Evolutionary conservation across 2,888 invertebrate genomes (phyloP), one percentile per base, ranked within the genome.

Genomic region (Apeira syringaria): DNA sequence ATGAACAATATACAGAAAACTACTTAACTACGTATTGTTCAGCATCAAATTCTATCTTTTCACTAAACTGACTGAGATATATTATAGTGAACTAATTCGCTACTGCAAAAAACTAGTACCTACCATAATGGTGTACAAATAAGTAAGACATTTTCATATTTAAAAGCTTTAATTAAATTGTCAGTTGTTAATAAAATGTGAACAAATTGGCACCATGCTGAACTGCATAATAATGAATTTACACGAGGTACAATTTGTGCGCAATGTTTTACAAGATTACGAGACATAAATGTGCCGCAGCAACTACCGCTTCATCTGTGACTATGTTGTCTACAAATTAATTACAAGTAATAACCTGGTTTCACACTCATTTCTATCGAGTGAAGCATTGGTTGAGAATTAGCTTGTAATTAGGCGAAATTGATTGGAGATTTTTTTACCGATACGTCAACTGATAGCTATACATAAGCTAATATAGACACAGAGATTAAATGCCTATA

Each of bases 201-300:
- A 4, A 27, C 8, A 22, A 10, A 38, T 25, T 38, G 31, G 30
- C 6, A 25, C 17, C 11, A 8, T 17, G 15, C 13, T 17, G 11
- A 24, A 35, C 17, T n/a, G 17, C 24, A 3, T 31, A 17, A 11
- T 39, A 39, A 22, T 11, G n/a, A n/a, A 34, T 24, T 32, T 24
- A 34, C 24, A 29, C 28, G 28, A 33, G n/a, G 24, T 28, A 24
- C 36, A 36, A 31, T 42, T 36, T 17, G 42, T 27, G 11, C 26
- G 12, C 26, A 0, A 9, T 34, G 33, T 11, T n/a, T 31, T 17
- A 17, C 17, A 17, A n/a, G n/a, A n/a, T 6, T 15, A 34, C 30
- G 25, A 28, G 8, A 24, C 24, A 17, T 4, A 1, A 17, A 4
- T 17, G 17, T 17, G 17, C 4, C 6, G 6, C 1, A 17, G 17